A percentile compares a stretch with the other conserved stretches of the same genome.
Conservation (phyloP, 2,113 vertebrate genomes). For the Sialia sialis region DNA sequence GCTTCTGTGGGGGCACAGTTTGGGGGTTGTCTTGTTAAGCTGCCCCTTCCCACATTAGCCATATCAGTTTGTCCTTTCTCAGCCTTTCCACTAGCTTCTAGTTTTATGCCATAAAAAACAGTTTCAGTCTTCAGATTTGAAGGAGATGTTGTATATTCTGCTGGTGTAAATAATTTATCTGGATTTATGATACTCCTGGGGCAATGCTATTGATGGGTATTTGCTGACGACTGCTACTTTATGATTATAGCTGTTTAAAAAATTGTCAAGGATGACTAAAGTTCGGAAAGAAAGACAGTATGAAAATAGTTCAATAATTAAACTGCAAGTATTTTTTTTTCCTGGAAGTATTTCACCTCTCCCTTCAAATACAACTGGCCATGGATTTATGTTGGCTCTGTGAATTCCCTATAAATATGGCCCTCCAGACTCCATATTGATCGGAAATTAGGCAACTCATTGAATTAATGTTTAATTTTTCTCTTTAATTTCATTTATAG, state of each 20-base stretch:
- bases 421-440: not conserved
- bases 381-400: not conserved
- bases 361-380: not conserved
- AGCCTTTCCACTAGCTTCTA: not conserved
- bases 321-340: not conserved
- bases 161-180: not conserved
- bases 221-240: not conserved
- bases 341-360: not conserved
- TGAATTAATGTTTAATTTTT: not conserved
- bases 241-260: not conserved
- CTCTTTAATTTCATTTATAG: not conserved
- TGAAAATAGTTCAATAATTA: not conserved
- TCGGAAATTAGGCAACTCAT: not conserved
- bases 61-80: not conserved
- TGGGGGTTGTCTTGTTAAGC: not conserved
- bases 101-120: not conserved
- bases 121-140: not conserved
- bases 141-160: not conserved
- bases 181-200: not conserved
- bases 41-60: not conserved
- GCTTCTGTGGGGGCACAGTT: not conserved
- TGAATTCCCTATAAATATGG: not conserved
- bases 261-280: not conserved
- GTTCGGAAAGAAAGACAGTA: not conserved
- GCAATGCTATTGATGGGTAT: not conserved